A percentile compares a stretch with the other conserved stretches of the same genome.
Conservation (phyloP, 2,888 invertebrate species). For the Ichneumoninae sp. region DNA sequence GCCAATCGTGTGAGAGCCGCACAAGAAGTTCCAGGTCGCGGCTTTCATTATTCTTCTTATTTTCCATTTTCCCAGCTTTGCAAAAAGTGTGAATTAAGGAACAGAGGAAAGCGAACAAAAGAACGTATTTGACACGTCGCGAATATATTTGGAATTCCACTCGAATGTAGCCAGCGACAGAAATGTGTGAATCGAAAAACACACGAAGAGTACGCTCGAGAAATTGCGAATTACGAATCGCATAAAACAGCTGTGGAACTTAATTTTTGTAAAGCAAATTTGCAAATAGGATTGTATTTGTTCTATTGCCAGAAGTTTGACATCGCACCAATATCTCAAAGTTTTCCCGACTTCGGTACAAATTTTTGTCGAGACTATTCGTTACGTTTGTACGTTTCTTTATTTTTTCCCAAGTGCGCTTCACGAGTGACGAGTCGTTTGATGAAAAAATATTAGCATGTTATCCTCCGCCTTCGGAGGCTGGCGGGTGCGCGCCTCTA, state of each 20-base stretch:
- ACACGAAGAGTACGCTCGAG: background rate
- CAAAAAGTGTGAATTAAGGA: background rate
- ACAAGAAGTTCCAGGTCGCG: background rate
- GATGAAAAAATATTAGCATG: constrained; percentile 1
- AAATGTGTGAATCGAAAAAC: background rate
- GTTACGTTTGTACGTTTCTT: background rate
- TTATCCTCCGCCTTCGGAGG: constrained; percentile 33
- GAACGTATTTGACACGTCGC: background rate
- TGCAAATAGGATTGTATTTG: background rate
- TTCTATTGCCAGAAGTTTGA: background rate
- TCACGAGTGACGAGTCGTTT: background rate
- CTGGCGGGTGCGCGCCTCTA: background rate
- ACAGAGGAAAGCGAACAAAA: background rate
- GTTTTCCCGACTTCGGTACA: background rate
- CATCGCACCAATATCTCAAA: background rate
- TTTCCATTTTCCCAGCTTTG: background rate
- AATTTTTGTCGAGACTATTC: background rate
- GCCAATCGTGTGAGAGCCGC: background rate
- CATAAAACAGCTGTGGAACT: background rate
- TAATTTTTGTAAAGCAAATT: background rate
- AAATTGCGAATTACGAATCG: background rate
- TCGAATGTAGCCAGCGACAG: background rate
- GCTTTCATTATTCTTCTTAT: background rate
- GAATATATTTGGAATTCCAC: background rate
- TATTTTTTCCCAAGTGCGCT: background rate